These are phyloP conservation scores for Glossophaga mutica DNA, from an alignment of 2,797 vertebrate genomes.

Conservation along the genomic window DNA sequence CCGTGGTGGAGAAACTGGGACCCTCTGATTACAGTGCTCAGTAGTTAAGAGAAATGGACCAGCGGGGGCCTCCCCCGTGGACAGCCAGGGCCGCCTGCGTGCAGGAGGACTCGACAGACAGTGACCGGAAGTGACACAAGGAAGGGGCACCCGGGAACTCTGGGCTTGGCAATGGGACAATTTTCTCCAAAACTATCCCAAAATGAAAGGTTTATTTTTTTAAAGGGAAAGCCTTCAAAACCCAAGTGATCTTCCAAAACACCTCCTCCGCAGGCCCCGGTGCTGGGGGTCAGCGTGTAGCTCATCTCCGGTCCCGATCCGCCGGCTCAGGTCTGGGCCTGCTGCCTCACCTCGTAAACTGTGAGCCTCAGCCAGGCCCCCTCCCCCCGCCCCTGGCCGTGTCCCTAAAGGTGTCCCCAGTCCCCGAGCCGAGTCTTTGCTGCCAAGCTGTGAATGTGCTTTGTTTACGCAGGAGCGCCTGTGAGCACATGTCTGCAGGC, in stretches of 20 bases:
- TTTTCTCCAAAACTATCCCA: neutral
- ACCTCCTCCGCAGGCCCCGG: neutral
- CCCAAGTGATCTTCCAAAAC: neutral
- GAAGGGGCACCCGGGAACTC: too few species aligned
- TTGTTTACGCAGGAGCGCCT: neutral
- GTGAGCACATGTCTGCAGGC: rapidly evolving
- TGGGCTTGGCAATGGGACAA: neutral
- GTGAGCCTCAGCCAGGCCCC: neutral
- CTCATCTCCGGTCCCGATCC: neutral
- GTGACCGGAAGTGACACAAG: neutral
- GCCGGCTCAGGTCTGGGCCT: neutral
- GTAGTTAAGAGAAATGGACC: neutral
- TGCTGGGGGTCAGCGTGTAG: neutral
- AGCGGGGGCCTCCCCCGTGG: neutral
- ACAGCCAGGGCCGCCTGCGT: rapidly evolving
- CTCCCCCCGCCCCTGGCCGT: rapidly evolving
- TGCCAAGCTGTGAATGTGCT: neutral
- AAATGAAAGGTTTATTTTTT: neutral
- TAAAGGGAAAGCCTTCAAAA: neutral
- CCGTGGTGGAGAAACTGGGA: rapidly evolving
- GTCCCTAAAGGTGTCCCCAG: neutral
- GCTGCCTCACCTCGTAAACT: neutral
- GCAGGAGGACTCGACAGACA: too few species aligned
- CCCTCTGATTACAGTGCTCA: neutral
- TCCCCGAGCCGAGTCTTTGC: neutral